Base-by-base conservation (phyloP, 2,797 vertebrate genomes). In the Gymnopithys bicolor region DNA sequence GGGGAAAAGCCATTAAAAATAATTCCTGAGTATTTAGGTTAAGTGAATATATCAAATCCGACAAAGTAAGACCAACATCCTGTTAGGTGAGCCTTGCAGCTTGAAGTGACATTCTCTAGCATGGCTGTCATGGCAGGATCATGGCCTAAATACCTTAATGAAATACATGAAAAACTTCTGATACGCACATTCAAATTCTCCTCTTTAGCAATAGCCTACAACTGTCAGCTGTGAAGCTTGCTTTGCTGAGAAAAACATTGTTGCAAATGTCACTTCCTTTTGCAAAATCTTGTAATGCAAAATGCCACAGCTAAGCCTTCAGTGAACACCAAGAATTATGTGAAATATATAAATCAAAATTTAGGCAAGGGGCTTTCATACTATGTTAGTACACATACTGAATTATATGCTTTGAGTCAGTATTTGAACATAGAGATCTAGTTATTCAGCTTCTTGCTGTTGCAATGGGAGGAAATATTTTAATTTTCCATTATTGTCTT, bases 21-120 rank as follows among this genome's bases (percentile, higher is more conserved):
- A 95, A 97, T 98, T 98, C 97, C 98, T 98, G 98, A 98, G 97
- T 96, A 97, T 95, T 95, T 91, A 90, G 67, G 35, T 91, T 90
- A 93, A 80, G 53, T 63, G 81, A 93, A 76, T 67, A 35, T 84
- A 96, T 80, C 67, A 95, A 95, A 94, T 81, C 19, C 0, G 1
- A 87, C 49, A 66, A 87, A 37, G 78, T 86, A 96, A 60, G 18
- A 89, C 63, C 77, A 94, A 74, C 35, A 69, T 49, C 74, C 64
- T 74, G 56, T 66, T 84, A 70, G 85, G 46, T 62, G 69, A 93
- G 52, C 45, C 70, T 77, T 70, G 69, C 23, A 69, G 49, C 63
- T 80, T 59, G 53, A 76, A 60, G 53, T 39, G 78, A 74, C 64
- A 24, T 75, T 75, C 56, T 84, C 48, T 22, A 68, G 76, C 3